Evolutionary conservation across 2,888 invertebrate genomes (phyloP).

Genomic region (Drosophila kanekoi): DNA sequence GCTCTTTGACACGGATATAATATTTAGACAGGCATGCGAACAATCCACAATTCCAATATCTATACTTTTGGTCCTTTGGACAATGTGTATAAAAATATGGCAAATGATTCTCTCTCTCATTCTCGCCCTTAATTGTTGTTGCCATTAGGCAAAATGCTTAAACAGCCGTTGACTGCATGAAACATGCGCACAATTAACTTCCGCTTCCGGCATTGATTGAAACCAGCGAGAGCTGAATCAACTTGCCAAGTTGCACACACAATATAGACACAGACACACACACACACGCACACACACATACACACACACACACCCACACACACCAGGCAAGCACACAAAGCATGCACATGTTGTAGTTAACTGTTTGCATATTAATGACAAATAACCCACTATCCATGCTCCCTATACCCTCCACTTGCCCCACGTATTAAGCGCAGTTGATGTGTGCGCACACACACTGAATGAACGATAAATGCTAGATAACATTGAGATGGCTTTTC

Average conservation of each 20-base stretch:
- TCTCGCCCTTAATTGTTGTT: slow-evolving; percentile 39
- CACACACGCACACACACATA: slow-evolving; percentile 19
- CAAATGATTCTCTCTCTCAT: slow-evolving; percentile 6
- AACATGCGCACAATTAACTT: slow-evolving; percentile 74
- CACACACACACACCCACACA: slow-evolving; percentile 14
- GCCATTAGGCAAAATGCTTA: slow-evolving; percentile 45
- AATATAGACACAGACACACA: slow-evolving; percentile 30
- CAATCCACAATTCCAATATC: not conserved
- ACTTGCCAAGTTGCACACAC: slow-evolving; percentile 39
- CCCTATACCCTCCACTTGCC: slow-evolving; percentile 15
- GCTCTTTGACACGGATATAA: too few species aligned
- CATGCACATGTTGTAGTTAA: slow-evolving; percentile 53
- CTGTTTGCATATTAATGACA: slow-evolving; percentile 77
- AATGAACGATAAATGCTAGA: slow-evolving; percentile 68
- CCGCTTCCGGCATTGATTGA: slow-evolving; percentile 79
- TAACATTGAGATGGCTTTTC: slow-evolving; percentile 58
- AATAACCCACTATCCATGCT: slow-evolving; percentile 62
- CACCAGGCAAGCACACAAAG: slow-evolving; percentile 6
- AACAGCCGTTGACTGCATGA: slow-evolving; percentile 43
- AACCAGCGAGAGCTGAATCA: slow-evolving; percentile 24
- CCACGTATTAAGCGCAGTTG: slow-evolving; percentile 7
- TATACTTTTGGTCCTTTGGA: not conserved
- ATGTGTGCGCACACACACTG: slow-evolving; percentile 37
- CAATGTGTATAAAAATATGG: not conserved
- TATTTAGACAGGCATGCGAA: not conserved